These are phyloP conservation scores for Ptychobarbus kaznakovi DNA, from an alignment of 2,797 vertebrate species.

Conservation along the genomic window DNA sequence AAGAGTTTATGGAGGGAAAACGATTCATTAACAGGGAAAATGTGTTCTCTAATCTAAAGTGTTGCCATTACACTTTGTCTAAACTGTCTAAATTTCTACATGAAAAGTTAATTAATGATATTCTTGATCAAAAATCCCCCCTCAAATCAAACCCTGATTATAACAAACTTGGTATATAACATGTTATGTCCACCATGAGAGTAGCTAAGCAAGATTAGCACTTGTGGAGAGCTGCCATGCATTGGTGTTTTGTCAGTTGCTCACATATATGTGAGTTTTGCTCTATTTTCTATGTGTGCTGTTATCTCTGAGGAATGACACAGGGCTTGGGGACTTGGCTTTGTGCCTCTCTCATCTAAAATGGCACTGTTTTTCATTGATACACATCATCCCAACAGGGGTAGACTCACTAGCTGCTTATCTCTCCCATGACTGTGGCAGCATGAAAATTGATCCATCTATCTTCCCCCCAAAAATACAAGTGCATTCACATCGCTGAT, in stretches of 20 bases:
- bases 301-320: too few species aligned
- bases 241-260: not conserved
- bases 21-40: not conserved
- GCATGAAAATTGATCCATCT: not conserved
- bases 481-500: too few species aligned
- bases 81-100: too few species aligned
- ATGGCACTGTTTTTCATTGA: not conserved
- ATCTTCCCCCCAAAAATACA: not conserved
- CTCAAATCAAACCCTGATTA: too few species aligned
- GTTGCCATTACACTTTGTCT: too few species aligned
- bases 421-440: not conserved
- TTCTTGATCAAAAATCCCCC: too few species aligned
- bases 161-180: not conserved
- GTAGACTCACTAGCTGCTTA: not conserved
- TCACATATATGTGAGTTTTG: not conserved
- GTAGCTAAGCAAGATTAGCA: not conserved
- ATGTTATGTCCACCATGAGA: not conserved
- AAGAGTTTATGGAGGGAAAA: not conserved
- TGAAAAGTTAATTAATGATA: too few species aligned
- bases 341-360: not conserved
- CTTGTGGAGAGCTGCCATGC: too few species aligned
- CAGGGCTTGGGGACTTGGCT: not conserved
- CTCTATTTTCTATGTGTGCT: not conserved
- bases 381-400: not conserved
- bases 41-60: too few species aligned